A percentile compares a stretch with the other conserved stretches of the same genome.
phyloP scores from a whole-genome alignment of 37 sponge, comb jelly and placozoan genomes.

The Aphrocallistes beatrix region DNA sequence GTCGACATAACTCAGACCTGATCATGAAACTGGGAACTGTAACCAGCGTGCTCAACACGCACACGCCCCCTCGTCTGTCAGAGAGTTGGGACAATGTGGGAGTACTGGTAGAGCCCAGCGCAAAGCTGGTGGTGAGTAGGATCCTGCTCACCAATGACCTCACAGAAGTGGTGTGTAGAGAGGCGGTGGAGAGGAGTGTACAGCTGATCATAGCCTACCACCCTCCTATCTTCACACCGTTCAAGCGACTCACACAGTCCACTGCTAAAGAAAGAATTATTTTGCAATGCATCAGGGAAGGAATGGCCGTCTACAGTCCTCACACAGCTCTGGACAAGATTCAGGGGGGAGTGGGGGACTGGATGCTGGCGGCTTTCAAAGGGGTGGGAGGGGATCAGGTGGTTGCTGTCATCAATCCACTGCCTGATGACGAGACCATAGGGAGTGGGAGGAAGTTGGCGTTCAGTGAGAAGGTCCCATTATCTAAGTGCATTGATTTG shows the following conservation, averaged over 20 bases:
- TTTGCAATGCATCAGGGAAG: constrained; percentile 41
- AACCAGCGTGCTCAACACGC: constrained; percentile 34
- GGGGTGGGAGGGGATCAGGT: constrained; percentile 33
- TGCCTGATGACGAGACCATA: not conserved
- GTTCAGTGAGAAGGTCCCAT: not conserved
- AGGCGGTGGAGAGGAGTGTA: constrained; percentile 21
- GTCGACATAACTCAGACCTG: not conserved
- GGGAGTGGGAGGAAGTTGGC: not conserved
- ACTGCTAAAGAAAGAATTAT: constrained; percentile 79
- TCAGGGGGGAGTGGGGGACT: constrained; percentile 81
- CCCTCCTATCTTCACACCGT: constrained; percentile 74
- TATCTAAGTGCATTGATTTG: not conserved
- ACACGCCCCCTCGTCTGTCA: constrained; percentile 49
- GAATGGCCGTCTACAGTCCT: constrained; percentile 81
- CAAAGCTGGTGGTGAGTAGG: not conserved
- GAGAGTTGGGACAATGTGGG: constrained; percentile 93
- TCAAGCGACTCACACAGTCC: constrained; percentile 62
- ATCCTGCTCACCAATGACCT: constrained; percentile 82
- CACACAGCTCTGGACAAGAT: constrained; percentile 75
- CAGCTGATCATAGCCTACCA: constrained; percentile 75
- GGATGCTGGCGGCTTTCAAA: constrained; percentile 39
- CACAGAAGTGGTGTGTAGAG: constrained; percentile 71
- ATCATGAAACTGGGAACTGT: constrained; percentile 54
- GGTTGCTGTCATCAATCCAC: not conserved
- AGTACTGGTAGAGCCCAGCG: constrained; percentile 63